Conservation (phyloP, 2,888 invertebrate species). For the Himalopsyche japonica region DNA sequence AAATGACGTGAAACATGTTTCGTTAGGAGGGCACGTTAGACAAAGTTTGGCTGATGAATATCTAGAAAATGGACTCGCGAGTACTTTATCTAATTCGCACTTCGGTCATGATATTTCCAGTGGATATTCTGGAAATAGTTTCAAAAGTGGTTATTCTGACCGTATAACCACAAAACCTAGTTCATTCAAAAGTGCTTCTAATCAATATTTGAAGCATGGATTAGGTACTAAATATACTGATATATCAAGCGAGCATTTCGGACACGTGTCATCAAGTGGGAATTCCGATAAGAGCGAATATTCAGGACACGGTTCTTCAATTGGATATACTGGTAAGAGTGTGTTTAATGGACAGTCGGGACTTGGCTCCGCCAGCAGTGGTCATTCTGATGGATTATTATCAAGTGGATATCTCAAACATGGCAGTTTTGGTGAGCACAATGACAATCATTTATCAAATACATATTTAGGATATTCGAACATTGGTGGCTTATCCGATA, state of each 20-base stretch:
- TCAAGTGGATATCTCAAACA: neutral
- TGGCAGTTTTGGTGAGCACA: neutral
- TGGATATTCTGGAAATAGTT: neutral
- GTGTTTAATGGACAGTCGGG: neutral
- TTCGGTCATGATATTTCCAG: neutral
- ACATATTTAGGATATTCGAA: neutral
- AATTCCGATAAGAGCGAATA: neutral
- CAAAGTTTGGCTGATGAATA: neutral
- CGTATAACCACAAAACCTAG: neutral
- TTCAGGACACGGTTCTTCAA: neutral
- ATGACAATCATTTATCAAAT: neutral
- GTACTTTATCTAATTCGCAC: neutral
- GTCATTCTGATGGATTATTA: neutral
- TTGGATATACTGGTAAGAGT: neutral
- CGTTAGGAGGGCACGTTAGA: neutral
- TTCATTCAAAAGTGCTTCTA: neutral
- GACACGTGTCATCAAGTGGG: neutral
- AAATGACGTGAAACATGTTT: neutral
- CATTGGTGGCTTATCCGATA: neutral
- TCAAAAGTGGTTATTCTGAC: neutral
- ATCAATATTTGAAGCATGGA: neutral
- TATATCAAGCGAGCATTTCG: neutral
- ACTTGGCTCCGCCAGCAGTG: neutral
- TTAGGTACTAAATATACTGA: neutral
- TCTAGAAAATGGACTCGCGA: neutral